phyloP scores from a whole-genome alignment of 2,797 vertebrate genomes.

The Notolabrus celidotus region DNA sequence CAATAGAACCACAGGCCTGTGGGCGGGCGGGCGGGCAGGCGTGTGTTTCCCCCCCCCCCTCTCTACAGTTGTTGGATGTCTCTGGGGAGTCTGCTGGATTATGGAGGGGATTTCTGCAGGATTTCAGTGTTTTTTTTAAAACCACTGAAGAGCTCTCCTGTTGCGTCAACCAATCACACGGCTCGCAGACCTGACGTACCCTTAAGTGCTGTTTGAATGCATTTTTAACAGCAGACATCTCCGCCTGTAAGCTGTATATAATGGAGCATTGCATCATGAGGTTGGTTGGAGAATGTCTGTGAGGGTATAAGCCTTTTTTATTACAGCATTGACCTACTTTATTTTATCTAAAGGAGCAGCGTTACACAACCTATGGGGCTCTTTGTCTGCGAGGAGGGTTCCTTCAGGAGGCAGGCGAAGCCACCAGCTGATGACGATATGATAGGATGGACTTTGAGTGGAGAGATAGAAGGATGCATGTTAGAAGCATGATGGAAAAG shows the following conservation, averaged over 20 bases:
- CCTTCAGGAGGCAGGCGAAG: neutral
- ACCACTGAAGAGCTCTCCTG: constrained; percentile 51
- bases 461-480: neutral
- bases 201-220: constrained; percentile 70
- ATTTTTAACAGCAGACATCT: constrained; percentile 49
- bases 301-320: constrained; percentile 31
- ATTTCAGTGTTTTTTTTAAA: constrained; percentile 68
- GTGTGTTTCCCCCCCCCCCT: constrained; percentile 5
- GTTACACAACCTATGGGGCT: constrained; percentile 3
- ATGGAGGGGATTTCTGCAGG: constrained; percentile 72
- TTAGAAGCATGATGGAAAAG: too few species aligned
- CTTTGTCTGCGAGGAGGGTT: constrained; percentile 14
- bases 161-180: constrained; percentile 71
- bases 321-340: constrained; percentile 60
- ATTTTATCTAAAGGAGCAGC: constrained; percentile 15
- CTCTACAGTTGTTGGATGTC: constrained; percentile 59
- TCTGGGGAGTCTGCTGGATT: constrained; percentile 71
- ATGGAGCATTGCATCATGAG: constrained; percentile 66
- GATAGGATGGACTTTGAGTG: constrained; percentile 13
- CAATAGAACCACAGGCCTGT: constrained; percentile 53
- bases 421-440: neutral
- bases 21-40: constrained; percentile 65
- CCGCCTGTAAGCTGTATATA: constrained; percentile 54
- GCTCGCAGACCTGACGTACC: constrained; percentile 29
- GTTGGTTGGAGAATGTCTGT: too few species aligned